Conservation (phyloP, 2,888 invertebrate species). For the Mimumesa dahlbomi region DNA sequence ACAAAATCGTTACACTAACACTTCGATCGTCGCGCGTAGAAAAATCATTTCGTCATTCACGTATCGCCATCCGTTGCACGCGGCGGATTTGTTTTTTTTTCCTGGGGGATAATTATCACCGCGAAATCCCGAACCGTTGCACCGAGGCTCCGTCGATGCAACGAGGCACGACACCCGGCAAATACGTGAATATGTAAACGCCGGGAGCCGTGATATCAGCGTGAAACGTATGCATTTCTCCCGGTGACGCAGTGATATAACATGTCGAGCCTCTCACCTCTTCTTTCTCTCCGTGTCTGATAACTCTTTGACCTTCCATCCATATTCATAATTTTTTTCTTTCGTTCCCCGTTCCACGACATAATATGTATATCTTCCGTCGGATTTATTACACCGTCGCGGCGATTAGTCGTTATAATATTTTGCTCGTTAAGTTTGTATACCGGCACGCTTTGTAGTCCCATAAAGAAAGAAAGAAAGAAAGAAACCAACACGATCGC, state of each 20-base stretch:
- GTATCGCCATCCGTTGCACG: no score
- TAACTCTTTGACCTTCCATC: constrained; percentile 13
- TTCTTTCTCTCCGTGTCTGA: constrained; percentile 12
- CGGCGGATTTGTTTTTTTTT: not conserved
- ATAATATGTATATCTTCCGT: no score
- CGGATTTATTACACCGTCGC: no score
- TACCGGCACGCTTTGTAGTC: no score
- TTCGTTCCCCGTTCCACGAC: not conserved
- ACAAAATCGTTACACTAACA: no score
- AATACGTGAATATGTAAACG: not conserved
- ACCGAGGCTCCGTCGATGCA: not conserved
- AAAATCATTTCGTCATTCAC: no score
- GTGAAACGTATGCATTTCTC: constrained; percentile 6
- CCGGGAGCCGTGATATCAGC: not conserved
- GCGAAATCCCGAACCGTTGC: no score
- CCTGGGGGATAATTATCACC: not conserved
- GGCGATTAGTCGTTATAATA: no score
- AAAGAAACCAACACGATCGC: no score
- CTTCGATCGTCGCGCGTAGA: no score
- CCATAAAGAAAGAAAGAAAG: no score
- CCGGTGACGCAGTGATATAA: constrained; percentile 15
- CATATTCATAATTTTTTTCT: not conserved
- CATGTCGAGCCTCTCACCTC: constrained; percentile 19
- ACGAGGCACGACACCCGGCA: not conserved
- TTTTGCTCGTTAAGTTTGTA: no score